Conservation (phyloP, 2,113 vertebrate genomes). For the Tympanuchus pallidicinctus region DNA sequence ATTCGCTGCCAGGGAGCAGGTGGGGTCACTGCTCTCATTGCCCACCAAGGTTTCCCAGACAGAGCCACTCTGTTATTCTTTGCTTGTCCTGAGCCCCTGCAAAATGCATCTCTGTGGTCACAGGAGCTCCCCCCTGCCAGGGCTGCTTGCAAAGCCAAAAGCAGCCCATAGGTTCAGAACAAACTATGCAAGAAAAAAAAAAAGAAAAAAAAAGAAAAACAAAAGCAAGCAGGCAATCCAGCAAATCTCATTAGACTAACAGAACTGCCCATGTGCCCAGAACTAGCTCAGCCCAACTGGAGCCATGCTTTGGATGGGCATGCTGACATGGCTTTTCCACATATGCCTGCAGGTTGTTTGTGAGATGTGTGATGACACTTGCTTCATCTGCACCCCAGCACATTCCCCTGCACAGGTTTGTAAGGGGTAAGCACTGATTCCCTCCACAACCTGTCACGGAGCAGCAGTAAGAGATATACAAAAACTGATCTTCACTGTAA, state of each 20-base stretch:
- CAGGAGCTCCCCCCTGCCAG: neutral
- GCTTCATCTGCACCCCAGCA: neutral
- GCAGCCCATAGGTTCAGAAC: neutral
- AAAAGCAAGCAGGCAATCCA: neutral
- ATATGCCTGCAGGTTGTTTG: neutral
- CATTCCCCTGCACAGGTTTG: neutral
- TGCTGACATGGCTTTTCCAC: neutral
- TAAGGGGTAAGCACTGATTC: neutral
- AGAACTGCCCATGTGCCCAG: neutral
- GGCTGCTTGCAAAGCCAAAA: neutral
- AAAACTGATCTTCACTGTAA: constrained; percentile 23
- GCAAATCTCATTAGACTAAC: constrained; percentile 22
- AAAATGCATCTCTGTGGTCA: neutral
- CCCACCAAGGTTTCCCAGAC: neutral
- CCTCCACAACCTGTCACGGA: neutral
- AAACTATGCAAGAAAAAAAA: neutral
- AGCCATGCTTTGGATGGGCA: neutral
- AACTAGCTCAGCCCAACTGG: neutral
- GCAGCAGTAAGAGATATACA: neutral
- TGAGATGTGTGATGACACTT: neutral
- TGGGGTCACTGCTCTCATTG: neutral
- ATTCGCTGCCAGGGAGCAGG: neutral
- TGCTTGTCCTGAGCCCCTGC: neutral
- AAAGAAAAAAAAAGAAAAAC: neutral
- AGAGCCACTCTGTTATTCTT: neutral